Base-by-base conservation (phyloP, 1,140 invertebrate genomes). In the Samia ricini region DNA sequence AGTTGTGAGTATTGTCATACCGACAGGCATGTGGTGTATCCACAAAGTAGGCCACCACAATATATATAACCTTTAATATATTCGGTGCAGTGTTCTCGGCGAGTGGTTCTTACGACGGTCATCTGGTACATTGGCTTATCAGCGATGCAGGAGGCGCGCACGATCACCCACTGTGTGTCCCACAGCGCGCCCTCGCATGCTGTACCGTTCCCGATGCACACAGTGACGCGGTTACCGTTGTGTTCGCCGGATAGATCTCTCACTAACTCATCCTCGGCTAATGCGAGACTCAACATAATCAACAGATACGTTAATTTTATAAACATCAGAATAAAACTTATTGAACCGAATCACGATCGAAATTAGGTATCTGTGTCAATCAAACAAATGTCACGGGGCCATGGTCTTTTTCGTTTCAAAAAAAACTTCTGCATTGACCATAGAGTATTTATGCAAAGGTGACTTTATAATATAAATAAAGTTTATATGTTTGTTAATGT, bases 171-270 rank as follows among this genome's bases (percentile, higher is more conserved):
- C 51, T 56, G 48, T 3, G 42, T 50, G 22, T 22, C 24, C 62
- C 52, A 60, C 12, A 69, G 36, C 42, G 63, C 66, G 57, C 64
- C 76, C 49, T 42, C 26, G 49, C 74, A 77, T 29, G 22, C n/a
- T 18, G 23, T 55, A 56, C 22, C 48, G 20, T 12, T 56, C 24
- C 50, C 24, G 36, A 33, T 8, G 8, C 65, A 18, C 57, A 64
- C 59, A 65, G 33, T 42, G 8, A 42, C 7, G n/a, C 15, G 33
- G 33, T 42, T 42, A 3, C 7, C 15, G 7, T 15, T 4, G 33
- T 21, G 10, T 64, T 52, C 33, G 67, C 12, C 33, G 7, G n/a
- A 3, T 15, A 42, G 15, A 0, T 1, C 1, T 42, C 10, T 15
- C 12, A 42, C 19, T 7, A 63, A 12, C 21, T 52, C 50, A 19